These are phyloP conservation scores for Speoplatyrhinus poulsoni DNA, from an alignment of 2,113 vertebrate species.

Conservation along the genomic window DNA sequence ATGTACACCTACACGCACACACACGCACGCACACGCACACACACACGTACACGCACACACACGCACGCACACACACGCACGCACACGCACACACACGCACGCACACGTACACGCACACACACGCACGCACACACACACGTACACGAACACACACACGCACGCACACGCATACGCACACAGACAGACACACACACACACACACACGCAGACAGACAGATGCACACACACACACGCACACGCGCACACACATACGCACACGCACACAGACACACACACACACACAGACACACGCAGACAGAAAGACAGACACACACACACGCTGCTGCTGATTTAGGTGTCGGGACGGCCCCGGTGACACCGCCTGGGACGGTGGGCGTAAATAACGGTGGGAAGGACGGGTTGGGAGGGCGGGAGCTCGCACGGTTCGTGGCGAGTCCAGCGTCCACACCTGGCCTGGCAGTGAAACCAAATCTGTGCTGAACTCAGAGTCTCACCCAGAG, in stretches of 20 bases:
- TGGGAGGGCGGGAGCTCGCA: conserved; percentile 12
- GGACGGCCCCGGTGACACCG: conserved; percentile 28
- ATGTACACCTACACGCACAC: too few species aligned
- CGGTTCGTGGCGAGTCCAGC: conserved; percentile 73
- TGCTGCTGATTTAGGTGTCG: conserved; percentile 46
- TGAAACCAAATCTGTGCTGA: conserved; percentile 77
- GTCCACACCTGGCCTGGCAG: conserved; percentile 70
- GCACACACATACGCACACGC: neutral
- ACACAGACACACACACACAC: neutral
- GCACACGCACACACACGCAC: too few species aligned
- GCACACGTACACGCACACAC: too few species aligned
- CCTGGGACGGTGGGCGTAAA: conserved; percentile 54
- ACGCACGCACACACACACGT: too few species aligned
- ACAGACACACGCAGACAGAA: too few species aligned
- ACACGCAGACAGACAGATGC: too few species aligned
- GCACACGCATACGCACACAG: too few species aligned
- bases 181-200: too few species aligned
- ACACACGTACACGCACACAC: too few species aligned
- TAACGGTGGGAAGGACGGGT: conserved; percentile 51
- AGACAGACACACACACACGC: neutral
- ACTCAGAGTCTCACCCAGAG: conserved; percentile 70
- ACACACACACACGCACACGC: neutral
- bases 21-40: too few species aligned
- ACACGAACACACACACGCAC: too few species aligned
- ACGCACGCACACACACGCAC: too few species aligned